Percentiles rank a stretch among this genome's conserved stretches.
These are phyloP conservation scores for Syngnathus floridae DNA, from an alignment of 2,113 vertebrate genomes.

Conservation along the genomic window DNA sequence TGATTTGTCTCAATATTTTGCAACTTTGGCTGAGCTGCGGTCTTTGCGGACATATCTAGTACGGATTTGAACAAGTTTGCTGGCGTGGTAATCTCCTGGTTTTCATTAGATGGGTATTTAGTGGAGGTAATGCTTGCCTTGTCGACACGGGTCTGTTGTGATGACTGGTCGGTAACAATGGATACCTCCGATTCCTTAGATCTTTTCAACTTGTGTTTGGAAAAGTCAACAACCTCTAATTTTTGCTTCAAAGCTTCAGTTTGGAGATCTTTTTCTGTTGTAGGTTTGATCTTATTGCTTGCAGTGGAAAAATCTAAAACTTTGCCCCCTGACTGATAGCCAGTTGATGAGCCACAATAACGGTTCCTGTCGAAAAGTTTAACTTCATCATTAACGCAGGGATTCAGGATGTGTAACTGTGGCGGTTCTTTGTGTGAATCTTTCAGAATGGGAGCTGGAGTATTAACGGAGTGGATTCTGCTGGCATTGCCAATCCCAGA, in stretches of 20 bases:
- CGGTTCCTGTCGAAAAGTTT: slow-evolving; percentile 37
- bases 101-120: slow-evolving; percentile 17
- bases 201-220: slow-evolving; percentile 61
- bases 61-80: slow-evolving; percentile 58
- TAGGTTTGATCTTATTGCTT: slow-evolving; percentile 27
- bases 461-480: slow-evolving; percentile 8
- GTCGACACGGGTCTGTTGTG: slow-evolving; percentile 10
- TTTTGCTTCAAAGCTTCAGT: slow-evolving; percentile 18
- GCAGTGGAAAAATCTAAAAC: slow-evolving; percentile 60
- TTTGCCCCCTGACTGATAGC: slow-evolving; percentile 37
- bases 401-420: slow-evolving; percentile 58
- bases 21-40: slow-evolving; percentile 3
- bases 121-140: slow-evolving; percentile 8
- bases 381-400: slow-evolving; percentile 18
- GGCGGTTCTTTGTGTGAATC: slow-evolving; percentile 21
- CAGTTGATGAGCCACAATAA: slow-evolving; percentile 14
- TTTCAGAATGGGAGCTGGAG: slow-evolving; percentile 21
- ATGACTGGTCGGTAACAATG: not conserved
- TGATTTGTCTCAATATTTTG: not conserved
- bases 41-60: slow-evolving; percentile 65
- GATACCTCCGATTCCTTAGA: slow-evolving; percentile 32
- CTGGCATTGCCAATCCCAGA: slow-evolving; percentile 3
- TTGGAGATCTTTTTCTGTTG: slow-evolving; percentile 12
- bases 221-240: slow-evolving; percentile 56
- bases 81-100: slow-evolving; percentile 42